These are phyloP conservation scores for Loxodonta africana DNA, from an alignment of 2,113 vertebrate species.

Conservation along the genomic window DNA sequence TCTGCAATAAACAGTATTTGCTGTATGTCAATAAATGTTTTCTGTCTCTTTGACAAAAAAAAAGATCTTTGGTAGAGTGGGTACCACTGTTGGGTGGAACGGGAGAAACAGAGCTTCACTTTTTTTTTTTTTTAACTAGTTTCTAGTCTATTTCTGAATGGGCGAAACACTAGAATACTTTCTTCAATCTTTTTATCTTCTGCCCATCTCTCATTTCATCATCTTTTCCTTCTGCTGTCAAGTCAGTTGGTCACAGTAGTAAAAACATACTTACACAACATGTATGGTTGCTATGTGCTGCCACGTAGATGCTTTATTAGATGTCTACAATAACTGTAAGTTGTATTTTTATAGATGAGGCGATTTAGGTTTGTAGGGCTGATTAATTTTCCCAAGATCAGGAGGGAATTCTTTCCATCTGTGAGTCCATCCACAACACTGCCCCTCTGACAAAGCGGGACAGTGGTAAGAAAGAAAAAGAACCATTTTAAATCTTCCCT, in stretches of 20 bases:
- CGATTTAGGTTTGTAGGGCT: background rate
- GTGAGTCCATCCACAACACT: background rate
- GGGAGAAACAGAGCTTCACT: background rate
- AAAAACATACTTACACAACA: background rate
- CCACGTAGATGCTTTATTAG: background rate
- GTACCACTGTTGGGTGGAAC: slow-evolving; percentile 13
- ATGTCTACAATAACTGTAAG: background rate
- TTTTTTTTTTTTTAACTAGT: background rate
- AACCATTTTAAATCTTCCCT: background rate
- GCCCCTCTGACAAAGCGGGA: background rate
- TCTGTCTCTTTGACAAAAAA: slow-evolving; percentile 75
- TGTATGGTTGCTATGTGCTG: background rate
- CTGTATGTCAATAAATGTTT: slow-evolving; percentile 84
- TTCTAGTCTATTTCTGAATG: background rate
- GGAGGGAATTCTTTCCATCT: background rate
- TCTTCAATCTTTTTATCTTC: background rate
- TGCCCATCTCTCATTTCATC: background rate
- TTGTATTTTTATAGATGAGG: background rate
- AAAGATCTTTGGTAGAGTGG: background rate
- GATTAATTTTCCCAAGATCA: background rate
- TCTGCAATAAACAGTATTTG: slow-evolving; percentile 94
- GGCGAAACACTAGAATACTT: background rate
- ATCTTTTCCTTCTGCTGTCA: background rate
- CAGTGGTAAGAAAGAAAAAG: background rate
- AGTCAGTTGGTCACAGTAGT: background rate